These are phyloP conservation scores for Monoplex corrugatus DNA, from an alignment of 2,888 invertebrate genomes.

Conservation along the genomic window DNA sequence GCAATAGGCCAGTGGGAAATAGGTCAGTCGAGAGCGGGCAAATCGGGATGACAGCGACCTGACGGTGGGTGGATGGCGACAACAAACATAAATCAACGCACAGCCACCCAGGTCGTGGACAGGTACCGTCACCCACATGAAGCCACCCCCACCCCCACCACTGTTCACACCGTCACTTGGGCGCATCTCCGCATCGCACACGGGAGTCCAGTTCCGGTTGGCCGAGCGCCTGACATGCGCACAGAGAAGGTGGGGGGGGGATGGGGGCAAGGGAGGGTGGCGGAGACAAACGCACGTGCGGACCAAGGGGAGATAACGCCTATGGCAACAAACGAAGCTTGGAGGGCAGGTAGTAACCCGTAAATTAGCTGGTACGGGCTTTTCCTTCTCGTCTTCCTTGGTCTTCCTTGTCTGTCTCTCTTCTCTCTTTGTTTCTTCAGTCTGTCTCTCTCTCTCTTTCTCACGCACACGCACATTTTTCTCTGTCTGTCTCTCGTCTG, in stretches of 20 bases:
- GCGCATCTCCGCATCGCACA: conserved; percentile 43
- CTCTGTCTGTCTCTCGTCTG: too few species aligned
- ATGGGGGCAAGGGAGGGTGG: not conserved
- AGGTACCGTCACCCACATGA: not conserved
- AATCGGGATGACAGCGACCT: too few species aligned
- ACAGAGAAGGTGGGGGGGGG: not conserved
- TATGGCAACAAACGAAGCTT: conserved; percentile 49
- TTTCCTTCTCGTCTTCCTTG: too few species aligned
- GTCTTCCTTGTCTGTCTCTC: too few species aligned
- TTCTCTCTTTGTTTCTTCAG: too few species aligned
- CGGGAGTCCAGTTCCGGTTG: conserved; percentile 7
- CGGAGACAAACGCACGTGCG: conserved; percentile 43
- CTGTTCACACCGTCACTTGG: conserved; percentile 32
- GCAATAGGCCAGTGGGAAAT: not conserved
- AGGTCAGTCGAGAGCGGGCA: not conserved
- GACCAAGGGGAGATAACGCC: conserved; percentile 14
- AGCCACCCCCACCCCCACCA: not conserved
- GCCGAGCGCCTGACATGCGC: conserved; percentile 45
- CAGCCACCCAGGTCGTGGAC: too few species aligned
- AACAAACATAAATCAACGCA: not conserved
- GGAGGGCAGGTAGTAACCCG: conserved; percentile 40
- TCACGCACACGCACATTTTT: too few species aligned
- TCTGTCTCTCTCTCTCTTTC: too few species aligned
- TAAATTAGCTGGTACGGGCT: conserved; percentile 34
- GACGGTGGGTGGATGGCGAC: not conserved